A percentile compares a stretch with the other conserved stretches of the same genome.
Evolutionary conservation across 2,113 vertebrate genomes (phyloP).

Genomic region (Hippocampus zosterae): DNA sequence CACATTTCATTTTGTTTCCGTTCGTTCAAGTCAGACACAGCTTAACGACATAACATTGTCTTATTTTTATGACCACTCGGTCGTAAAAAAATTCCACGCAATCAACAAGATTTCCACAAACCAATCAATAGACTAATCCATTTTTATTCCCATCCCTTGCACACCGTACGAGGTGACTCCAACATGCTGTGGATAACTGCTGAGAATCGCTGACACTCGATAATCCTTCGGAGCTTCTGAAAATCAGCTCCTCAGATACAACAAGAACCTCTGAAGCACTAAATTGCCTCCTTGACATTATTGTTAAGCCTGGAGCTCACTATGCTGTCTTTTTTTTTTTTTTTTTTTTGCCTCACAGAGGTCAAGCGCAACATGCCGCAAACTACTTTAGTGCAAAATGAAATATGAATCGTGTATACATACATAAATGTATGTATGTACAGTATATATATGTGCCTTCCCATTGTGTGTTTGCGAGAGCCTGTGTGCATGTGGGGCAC

Average conservation of each 20-base stretch:
- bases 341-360: conserved; percentile 21
- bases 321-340: background rate
- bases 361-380: conserved; percentile 19
- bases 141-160: background rate
- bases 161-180: background rate
- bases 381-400: background rate
- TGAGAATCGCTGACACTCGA: conserved; percentile 5
- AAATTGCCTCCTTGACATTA: conserved; percentile 61
- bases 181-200: background rate
- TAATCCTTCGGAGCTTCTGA: conserved; percentile 1
- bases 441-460: no score
- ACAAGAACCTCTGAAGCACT: conserved; percentile 47
- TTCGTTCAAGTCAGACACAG: background rate
- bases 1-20: background rate
- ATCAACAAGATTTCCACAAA: background rate
- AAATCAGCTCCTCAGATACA: conserved; percentile 43
- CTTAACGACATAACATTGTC: background rate
- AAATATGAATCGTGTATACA: no score
- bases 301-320: conserved; percentile 3
- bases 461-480: conserved; percentile 21
- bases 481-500: conserved; percentile 14
- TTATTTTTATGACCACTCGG: background rate
- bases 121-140: background rate
- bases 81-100: background rate
- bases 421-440: no score